Evolutionary conservation across 1,140 invertebrate genomes (phyloP).

Genomic region (Onthophagus taurus): DNA sequence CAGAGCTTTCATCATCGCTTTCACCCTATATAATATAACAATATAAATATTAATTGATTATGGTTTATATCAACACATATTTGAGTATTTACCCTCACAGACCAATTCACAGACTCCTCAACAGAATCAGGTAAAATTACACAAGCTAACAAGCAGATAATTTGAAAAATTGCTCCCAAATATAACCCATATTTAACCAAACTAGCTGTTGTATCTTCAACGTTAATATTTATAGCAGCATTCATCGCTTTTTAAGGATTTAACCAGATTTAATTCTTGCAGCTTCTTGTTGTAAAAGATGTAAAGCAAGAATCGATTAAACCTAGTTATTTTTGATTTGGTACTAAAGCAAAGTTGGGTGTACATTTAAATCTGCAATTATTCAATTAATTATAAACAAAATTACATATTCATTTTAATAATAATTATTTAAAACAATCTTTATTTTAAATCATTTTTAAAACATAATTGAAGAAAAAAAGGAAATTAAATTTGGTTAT

Average conservation of each 20-base stretch:
- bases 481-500: no score
- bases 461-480: no score
- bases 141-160: constrained; percentile 56
- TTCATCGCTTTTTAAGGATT: no score
- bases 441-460: no score
- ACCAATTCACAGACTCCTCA: constrained; percentile 26
- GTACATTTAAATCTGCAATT: no score
- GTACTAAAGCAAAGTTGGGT: no score
- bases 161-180: constrained; percentile 58
- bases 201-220: constrained; percentile 53
- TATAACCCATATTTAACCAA: constrained; percentile 56
- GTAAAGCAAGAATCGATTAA: background rate
- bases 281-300: background rate
- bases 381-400: no score
- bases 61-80: background rate
- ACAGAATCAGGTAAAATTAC: constrained; percentile 46
- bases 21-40: constrained; percentile 32
- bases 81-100: constrained; percentile 26
- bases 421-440: no score
- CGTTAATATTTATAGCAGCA: constrained; percentile 33
- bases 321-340: no score
- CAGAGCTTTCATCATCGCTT: constrained; percentile 45
- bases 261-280: no score
- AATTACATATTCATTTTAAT: no score
- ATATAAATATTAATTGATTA: background rate